These are phyloP conservation scores for Sesia bembeciformis DNA, from an alignment of 2,888 invertebrate species.

Conservation along the genomic window DNA sequence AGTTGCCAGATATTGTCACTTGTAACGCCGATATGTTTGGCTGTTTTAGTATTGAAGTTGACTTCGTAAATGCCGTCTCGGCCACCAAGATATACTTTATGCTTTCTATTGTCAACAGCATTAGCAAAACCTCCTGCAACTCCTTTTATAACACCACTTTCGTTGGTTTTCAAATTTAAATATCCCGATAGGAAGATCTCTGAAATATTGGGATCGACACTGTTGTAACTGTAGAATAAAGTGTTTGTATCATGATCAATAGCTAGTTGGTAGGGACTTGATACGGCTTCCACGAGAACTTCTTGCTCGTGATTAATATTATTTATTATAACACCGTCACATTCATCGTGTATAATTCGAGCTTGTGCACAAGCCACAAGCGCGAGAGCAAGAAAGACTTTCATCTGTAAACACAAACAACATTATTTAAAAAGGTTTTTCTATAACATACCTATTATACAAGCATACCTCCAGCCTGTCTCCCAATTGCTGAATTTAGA, in stretches of 20 bases:
- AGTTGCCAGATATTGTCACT: slow-evolving; percentile 47
- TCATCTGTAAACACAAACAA: background rate
- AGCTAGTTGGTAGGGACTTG: slow-evolving; percentile 41
- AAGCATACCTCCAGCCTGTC: too few species aligned
- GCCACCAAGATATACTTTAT: slow-evolving; percentile 44
- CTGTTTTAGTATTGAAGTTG: slow-evolving; percentile 27
- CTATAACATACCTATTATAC: too few species aligned
- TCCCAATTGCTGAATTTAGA: too few species aligned
- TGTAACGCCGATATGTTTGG: slow-evolving; percentile 20
- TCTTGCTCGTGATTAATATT: slow-evolving; percentile 11
- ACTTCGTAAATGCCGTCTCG: slow-evolving; percentile 39
- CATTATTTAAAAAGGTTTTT: background rate
- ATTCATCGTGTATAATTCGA: background rate
- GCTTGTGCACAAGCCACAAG: background rate
- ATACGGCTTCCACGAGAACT: slow-evolving; percentile 20
- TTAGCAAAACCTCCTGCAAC: slow-evolving; percentile 41
- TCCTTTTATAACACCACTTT: slow-evolving; percentile 25
- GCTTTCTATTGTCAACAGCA: slow-evolving; percentile 28
- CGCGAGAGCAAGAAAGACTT: background rate
- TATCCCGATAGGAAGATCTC: slow-evolving; percentile 30
- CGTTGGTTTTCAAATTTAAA: slow-evolving; percentile 35
- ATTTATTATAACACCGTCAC: background rate
- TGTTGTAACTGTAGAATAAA: slow-evolving; percentile 42
- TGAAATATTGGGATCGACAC: slow-evolving; percentile 6
- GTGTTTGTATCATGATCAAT: slow-evolving; percentile 45